Percentiles rank a stretch among this genome's conserved stretches.
Conservation (phyloP, 2,888 invertebrate species). For the Lottia gigantea region DNA sequence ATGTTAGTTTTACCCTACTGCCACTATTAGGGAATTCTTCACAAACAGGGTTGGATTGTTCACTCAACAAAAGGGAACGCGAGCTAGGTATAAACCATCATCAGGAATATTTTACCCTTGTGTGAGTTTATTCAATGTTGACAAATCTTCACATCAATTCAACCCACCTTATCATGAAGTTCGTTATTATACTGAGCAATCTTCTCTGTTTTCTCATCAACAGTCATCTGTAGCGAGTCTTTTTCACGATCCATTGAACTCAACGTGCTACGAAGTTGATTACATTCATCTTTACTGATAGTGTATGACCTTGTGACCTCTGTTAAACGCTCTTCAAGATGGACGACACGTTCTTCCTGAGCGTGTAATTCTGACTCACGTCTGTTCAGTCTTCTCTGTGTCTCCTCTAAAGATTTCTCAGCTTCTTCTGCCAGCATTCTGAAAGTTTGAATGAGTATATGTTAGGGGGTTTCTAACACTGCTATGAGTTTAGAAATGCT, state of each 20-base stretch:
- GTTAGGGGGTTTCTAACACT: no score
- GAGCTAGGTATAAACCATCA: no score
- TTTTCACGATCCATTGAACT: conserved; percentile 65
- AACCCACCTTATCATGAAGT: conserved; percentile 49
- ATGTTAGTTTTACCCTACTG: no score
- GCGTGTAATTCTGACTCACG: conserved; percentile 59
- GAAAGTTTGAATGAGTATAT: not conserved
- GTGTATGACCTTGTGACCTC: conserved; percentile 40
- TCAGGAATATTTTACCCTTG: no score
- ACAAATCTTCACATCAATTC: not conserved
- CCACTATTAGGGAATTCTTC: no score
- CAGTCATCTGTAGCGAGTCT: conserved; percentile 60
- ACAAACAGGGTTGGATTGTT: no score
- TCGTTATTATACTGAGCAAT: conserved; percentile 59
- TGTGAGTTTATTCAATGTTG: no score
- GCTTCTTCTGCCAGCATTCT: conserved; percentile 66
- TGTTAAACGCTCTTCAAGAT: conserved; percentile 54
- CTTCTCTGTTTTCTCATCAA: conserved; percentile 66
- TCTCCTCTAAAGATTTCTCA: conserved; percentile 61
- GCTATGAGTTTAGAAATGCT: no score
- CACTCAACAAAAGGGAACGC: no score
- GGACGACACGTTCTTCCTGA: conserved; percentile 50
- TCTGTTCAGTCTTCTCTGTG: conserved; percentile 52
- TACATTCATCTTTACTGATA: conserved; percentile 56
- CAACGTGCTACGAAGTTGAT: conserved; percentile 55